Evolutionary conservation across 2,888 invertebrate species (phyloP).

Genomic region (Drosophila monieri): DNA sequence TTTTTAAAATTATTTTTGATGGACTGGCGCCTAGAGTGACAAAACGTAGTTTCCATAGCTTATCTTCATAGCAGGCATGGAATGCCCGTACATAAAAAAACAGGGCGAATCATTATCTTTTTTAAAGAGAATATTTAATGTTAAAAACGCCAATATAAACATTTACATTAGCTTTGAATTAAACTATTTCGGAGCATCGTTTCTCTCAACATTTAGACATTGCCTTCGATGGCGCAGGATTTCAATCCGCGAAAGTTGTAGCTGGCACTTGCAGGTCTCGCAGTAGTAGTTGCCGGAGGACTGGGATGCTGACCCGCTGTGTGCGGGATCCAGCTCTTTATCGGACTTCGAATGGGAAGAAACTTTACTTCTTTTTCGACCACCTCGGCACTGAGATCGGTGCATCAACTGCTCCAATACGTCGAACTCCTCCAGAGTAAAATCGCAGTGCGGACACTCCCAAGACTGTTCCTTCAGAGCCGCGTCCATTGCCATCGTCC

Average conservation of each 20-base stretch:
- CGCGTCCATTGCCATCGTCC: slow-evolving; percentile 87
- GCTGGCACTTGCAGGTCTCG: slow-evolving; percentile 87
- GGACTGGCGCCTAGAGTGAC: too few relatives aligned
- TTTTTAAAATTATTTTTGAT: too few relatives aligned
- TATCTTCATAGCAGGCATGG: too few relatives aligned
- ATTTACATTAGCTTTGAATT: not conserved
- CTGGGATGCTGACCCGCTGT: not conserved
- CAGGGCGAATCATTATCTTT: too few relatives aligned
- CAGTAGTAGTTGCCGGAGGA: slow-evolving; percentile 86
- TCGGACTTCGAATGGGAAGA: not conserved
- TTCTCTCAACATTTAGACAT: slow-evolving; percentile 80
- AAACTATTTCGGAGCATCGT: not conserved
- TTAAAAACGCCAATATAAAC: not conserved
- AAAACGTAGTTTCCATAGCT: too few relatives aligned
- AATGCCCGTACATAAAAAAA: too few relatives aligned
- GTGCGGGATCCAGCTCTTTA: not conserved
- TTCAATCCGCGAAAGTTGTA: slow-evolving; percentile 91
- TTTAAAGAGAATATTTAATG: not conserved
- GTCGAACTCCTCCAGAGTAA: slow-evolving; percentile 86
- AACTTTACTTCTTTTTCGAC: slow-evolving; percentile 59
- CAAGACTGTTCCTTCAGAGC: slow-evolving; percentile 88
- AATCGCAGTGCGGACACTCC: slow-evolving; percentile 89
- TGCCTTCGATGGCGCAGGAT: slow-evolving; percentile 92
- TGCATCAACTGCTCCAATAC: slow-evolving; percentile 91
- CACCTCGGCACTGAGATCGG: slow-evolving; percentile 49